Base-by-base conservation (phyloP, 2,797 vertebrate genomes). In the Sparidentex hasta region DNA sequence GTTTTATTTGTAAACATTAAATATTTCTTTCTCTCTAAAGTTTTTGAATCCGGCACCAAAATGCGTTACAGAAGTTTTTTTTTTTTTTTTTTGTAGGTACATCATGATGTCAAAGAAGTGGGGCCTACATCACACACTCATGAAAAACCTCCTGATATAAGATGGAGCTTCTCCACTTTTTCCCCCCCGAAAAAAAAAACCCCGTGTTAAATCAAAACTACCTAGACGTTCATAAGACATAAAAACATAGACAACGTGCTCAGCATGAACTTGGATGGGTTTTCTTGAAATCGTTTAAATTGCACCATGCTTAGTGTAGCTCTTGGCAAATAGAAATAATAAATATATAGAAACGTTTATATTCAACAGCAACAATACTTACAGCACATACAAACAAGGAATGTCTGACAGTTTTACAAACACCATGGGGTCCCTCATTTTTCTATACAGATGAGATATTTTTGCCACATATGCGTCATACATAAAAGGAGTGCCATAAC, bases 381-480 rank as follows among this genome's bases (percentile, higher is more conserved):
- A 99, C 98, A 98, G 98, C 97, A 99, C 98, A 96, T 98, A 99
- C 97, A 99, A 99, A 99, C 97, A 96, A 97, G 97, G 97, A 97
- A 97, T 98, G 98, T 97, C 93, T 97, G 97, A 97, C 95, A 97
- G 96, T 96, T 97, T 96, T 97, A 98, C 98, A 98, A 98, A 98
- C 97, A 98, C 96, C 94, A 97, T 97, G 97, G 96, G 95, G 95
- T 97, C 96, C 96, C 95, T 96, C 93, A 91, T 91, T 93, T 95
- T 95, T 96, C 94, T 96, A 96, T 94, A 96, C 92, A 95, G 88
- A 95, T 95, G 94, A 93, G 88, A 90, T 95, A 95, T 94, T 94
- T 96, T 96, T 83, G 89, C 96, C 96, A 96, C 94, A 95, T 96
- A 97, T 94, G 89, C 93, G 88, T 96, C 95, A 95, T 97, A 97